Conservation (phyloP, 2,888 invertebrate genomes). For the Mylabris sibirica region DNA sequence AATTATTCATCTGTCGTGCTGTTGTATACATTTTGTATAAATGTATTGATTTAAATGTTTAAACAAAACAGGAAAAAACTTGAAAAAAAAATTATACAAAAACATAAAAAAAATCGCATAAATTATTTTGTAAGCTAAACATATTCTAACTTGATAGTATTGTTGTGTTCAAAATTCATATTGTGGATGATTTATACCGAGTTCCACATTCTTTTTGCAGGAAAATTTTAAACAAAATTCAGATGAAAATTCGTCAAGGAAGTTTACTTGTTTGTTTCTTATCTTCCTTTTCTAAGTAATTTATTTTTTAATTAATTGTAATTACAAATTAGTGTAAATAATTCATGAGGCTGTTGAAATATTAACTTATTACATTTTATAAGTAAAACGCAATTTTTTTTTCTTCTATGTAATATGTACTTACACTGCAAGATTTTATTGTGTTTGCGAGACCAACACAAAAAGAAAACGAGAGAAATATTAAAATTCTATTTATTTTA, state of each 20-base stretch:
- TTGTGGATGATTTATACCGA: background rate
- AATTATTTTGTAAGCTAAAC: conserved; percentile 30
- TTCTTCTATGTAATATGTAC: conserved; percentile 51
- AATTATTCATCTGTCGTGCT: conserved; percentile 28
- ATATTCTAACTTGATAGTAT: conserved; percentile 46
- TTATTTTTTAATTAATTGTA: conserved; percentile 54
- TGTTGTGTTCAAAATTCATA: conserved; percentile 47
- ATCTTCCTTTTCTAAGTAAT: conserved; percentile 40
- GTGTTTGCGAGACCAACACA: too few species aligned
- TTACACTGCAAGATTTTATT: conserved; percentile 49
- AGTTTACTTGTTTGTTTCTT: conserved; percentile 37
- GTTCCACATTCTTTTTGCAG: conserved; percentile 40
- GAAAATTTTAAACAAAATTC: conserved; percentile 35
- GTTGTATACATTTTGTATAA: conserved; percentile 33
- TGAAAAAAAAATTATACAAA: background rate
- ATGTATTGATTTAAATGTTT: conserved; percentile 32
- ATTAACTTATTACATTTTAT: conserved; percentile 58
- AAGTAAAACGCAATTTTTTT: conserved; percentile 51
- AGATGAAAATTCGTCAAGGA: conserved; percentile 42
- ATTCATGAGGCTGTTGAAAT: conserved; percentile 59
- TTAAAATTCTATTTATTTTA: conserved; percentile 39
- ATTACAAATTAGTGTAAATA: conserved; percentile 54
- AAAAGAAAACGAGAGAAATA: conserved; percentile 10
- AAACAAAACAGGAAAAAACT: conserved; percentile 11
- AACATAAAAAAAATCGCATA: conserved; percentile 21